phyloP scores from a whole-genome alignment of 2,113 vertebrate genomes.

The Chascanopsetta lugubris region DNA sequence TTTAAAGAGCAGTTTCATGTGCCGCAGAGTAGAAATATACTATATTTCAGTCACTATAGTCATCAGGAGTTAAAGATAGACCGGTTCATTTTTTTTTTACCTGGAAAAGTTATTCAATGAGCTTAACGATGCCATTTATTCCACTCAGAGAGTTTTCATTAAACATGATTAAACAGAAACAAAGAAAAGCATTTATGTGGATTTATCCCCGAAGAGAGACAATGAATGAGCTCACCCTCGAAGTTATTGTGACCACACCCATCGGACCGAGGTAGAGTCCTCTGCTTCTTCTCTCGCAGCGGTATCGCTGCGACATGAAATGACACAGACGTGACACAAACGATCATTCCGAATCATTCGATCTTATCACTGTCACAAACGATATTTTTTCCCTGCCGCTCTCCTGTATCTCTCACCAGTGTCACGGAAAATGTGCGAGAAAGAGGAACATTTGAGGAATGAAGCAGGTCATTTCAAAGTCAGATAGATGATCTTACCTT shows the following conservation, averaged over 20 bases:
- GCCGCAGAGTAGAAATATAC: too few species aligned
- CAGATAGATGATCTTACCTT: constrained; percentile 60
- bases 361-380: neutral
- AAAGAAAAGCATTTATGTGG: neutral
- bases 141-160: neutral
- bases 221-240: constrained; percentile 61
- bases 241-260: constrained; percentile 71
- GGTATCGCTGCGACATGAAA: constrained; percentile 60
- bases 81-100: too few species aligned
- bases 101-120: too few species aligned
- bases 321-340: constrained; percentile 21
- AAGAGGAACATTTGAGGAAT: neutral
- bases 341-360: neutral
- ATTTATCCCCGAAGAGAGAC: neutral
- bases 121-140: neutral
- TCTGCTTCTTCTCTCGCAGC: constrained; percentile 70
- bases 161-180: neutral
- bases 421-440: neutral
- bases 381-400: neutral
- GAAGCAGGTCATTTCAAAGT: neutral
- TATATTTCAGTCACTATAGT: too few species aligned
- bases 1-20: too few species aligned
- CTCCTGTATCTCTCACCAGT: neutral
- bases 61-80: too few species aligned
- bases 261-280: constrained; percentile 63